Base-by-base conservation (phyloP, 2,888 invertebrate genomes). In the Eupithecia centaureata region DNA sequence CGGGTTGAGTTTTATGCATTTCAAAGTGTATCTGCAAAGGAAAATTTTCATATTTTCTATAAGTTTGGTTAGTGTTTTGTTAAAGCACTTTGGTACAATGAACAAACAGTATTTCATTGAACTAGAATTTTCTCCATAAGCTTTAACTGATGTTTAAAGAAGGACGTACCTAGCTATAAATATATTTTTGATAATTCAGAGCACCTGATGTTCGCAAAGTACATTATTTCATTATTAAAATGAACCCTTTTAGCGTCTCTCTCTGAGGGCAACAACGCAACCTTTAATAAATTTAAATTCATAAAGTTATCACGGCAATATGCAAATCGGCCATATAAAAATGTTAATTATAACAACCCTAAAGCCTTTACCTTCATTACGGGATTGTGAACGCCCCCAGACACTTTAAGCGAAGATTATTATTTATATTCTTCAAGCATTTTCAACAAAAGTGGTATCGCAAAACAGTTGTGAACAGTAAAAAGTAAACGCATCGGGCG, bases 201-300 rank as follows among this genome's bases (percentile, higher is more conserved):
- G n/a, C 28, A 42, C 42, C 60, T 60, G 60, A 38, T 18, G 27
- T 28, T n/a, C 25, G 22, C 28, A 28, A 63, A 69, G 59, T 63
- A 59, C 42, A 65, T 68, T 63, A 68, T 65, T 65, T 68, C 62
- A 47, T 68, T 62, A 65, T 69, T 61, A 70, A 70, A 70, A 68
- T 73, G 75, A 75, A 81, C 81, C 81, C 72, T 76, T 79, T 80
- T 79, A 77, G 73, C 79, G 69, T 74, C 72, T 73, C 60, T 73
- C 72, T 42, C 72, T 68, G 72, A 67, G 73, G 70, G 73, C 74
- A 73, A 77, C 77, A 75, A 74, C 75, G 77, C 79, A 79, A 80
- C 81, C 82, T 83, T 85, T 83, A 81, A 82, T 84, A 85, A 82
- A 86, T 86, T 85, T 81, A 84, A 81, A 86, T 85, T 85, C 83